phyloP scores from a whole-genome alignment of 2,113 vertebrate genomes.

The Struthio camelus region DNA sequence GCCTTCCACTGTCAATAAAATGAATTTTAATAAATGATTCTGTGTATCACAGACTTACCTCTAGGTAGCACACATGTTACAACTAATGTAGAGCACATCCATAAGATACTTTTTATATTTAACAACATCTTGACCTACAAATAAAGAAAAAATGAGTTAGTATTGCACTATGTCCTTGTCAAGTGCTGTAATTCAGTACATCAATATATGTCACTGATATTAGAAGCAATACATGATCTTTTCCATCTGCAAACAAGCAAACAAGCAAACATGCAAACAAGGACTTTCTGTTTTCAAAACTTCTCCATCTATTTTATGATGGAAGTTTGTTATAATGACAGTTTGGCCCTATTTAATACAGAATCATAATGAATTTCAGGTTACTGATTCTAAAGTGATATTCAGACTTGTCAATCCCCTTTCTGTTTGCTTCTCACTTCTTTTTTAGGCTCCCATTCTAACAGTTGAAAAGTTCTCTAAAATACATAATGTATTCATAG shows the following conservation, averaged over 20 bases:
- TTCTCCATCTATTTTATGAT: not conserved
- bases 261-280: too few relatives aligned
- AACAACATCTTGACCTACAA: slow-evolving; percentile 88
- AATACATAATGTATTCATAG: not conserved
- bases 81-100: slow-evolving; percentile 84
- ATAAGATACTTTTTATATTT: slow-evolving; percentile 89
- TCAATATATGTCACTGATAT: not conserved
- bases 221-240: not conserved
- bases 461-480: not conserved
- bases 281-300: not conserved
- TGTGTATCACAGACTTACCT: slow-evolving; percentile 72
- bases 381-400: not conserved
- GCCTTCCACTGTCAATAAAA: not conserved
- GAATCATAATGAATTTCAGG: not conserved
- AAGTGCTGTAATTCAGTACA: not conserved
- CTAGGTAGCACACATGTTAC: slow-evolving; percentile 72
- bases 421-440: not conserved
- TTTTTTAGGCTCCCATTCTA: not conserved
- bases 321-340: not conserved
- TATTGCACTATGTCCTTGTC: not conserved
- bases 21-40: not conserved
- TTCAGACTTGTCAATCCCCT: not conserved
- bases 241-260: not conserved
- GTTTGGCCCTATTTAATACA: not conserved
- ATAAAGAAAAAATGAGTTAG: slow-evolving; percentile 59